phyloP scores from a whole-genome alignment of 35 echinoderm and acorn worm species.

The Eucidaris tribuloides region DNA sequence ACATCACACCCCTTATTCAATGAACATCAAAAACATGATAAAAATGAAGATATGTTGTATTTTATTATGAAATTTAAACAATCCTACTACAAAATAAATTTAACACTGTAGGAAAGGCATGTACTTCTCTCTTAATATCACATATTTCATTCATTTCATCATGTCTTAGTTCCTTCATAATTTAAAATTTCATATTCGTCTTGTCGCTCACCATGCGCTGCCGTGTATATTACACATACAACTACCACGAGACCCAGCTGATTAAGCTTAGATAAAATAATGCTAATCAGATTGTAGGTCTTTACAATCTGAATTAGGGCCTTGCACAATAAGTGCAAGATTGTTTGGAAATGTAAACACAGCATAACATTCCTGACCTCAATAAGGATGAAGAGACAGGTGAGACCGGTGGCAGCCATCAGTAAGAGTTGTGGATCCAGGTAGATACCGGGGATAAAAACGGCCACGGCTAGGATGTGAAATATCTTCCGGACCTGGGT shows the following conservation, averaged over 20 bases:
- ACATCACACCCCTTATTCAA: too few relatives aligned
- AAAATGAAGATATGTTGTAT: too few relatives aligned
- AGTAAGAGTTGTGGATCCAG: slow-evolving; percentile 63
- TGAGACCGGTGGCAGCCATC: slow-evolving; percentile 72
- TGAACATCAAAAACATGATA: too few relatives aligned
- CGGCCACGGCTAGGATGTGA: slow-evolving; percentile 72
- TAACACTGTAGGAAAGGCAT: too few relatives aligned
- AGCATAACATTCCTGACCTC: slow-evolving; percentile 51
- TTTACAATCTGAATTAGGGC: background rate
- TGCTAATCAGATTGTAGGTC: background rate
- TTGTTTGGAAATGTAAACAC: background rate
- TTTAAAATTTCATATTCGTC: background rate
- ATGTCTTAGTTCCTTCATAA: too few relatives aligned
- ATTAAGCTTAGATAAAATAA: background rate
- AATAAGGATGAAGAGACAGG: slow-evolving; percentile 72
- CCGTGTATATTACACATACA: too few relatives aligned
- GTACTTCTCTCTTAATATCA: too few relatives aligned
- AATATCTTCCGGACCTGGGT: slow-evolving; percentile 87
- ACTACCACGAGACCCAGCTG: too few relatives aligned
- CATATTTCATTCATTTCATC: too few relatives aligned
- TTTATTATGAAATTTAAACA: too few relatives aligned
- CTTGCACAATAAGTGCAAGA: background rate
- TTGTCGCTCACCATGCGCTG: background rate
- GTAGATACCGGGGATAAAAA: slow-evolving; percentile 70
- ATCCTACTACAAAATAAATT: too few relatives aligned